Conservation (phyloP, 2,888 invertebrate genomes). For the Ferdinandea cuprea region DNA sequence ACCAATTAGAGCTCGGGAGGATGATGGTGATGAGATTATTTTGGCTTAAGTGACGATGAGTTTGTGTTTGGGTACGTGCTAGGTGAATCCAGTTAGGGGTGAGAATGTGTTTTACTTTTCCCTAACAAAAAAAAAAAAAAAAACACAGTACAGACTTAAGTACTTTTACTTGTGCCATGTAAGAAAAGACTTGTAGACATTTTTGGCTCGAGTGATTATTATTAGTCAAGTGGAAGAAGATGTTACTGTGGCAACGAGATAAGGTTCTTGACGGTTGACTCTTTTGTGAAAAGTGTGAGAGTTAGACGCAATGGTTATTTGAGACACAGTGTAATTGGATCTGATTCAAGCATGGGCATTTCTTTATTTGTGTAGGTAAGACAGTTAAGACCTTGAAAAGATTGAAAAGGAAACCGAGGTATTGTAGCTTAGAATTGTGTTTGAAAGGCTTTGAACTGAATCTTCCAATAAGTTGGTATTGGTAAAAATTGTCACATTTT, state of each 20-base stretch:
- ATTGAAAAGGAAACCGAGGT: neutral
- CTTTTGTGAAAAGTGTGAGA: constrained; percentile 32
- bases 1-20: constrained; percentile 47
- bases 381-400: neutral
- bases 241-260: neutral
- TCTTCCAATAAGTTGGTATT: too few species aligned
- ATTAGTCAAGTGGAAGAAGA: neutral
- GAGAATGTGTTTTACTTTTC: constrained; percentile 15
- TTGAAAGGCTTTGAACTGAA: too few species aligned
- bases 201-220: neutral
- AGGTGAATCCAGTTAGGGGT: neutral
- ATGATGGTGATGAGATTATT: constrained; percentile 25
- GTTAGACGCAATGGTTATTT: neutral
- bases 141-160: constrained; percentile 19
- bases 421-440: too few species aligned
- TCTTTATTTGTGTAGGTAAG: neutral
- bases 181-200: neutral
- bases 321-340: too few species aligned
- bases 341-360: neutral
- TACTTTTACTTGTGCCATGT: constrained; percentile 55
- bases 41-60: constrained; percentile 1
- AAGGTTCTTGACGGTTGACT: neutral
- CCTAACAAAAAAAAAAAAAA: too few species aligned
- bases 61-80: neutral
- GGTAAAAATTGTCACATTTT: too few species aligned